phyloP scores from a whole-genome alignment of 2,797 vertebrate genomes.

The Sylvia borin region DNA sequence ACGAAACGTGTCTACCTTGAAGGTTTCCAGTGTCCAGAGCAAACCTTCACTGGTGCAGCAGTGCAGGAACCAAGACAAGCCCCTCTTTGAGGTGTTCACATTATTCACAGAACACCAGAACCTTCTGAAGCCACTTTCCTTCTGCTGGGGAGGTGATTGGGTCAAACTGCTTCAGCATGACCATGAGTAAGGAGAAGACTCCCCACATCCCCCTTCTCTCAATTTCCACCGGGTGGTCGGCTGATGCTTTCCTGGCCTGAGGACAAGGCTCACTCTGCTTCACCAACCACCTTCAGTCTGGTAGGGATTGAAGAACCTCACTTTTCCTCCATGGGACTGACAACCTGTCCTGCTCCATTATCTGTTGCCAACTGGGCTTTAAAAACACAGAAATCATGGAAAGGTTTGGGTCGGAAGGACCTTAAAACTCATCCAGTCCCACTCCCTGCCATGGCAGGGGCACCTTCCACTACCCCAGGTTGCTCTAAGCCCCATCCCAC shows the following conservation, averaged over 20 bases:
- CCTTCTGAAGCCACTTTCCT: neutral
- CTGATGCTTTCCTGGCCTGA: neutral
- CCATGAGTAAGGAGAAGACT: neutral
- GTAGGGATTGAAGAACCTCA: neutral
- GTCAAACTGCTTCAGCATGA: neutral
- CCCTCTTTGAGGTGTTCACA: neutral
- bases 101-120: neutral
- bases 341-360: neutral
- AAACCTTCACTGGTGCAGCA: rapidly evolving
- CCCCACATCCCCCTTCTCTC: neutral
- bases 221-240: neutral
- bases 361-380: neutral
- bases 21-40: rapidly evolving
- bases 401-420: neutral
- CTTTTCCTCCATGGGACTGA: neutral
- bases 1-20: neutral
- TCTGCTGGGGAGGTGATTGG: neutral
- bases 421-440: rapidly evolving
- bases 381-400: neutral
- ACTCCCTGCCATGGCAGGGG: neutral
- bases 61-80: neutral
- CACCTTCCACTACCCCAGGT: rapidly evolving
- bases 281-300: neutral
- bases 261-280: neutral
- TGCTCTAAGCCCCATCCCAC: rapidly evolving